Percentiles rank a stretch among this genome's conserved stretches.
phyloP scores from a whole-genome alignment of 2,113 vertebrate genomes.

The Nothobranchius furzeri region DNA sequence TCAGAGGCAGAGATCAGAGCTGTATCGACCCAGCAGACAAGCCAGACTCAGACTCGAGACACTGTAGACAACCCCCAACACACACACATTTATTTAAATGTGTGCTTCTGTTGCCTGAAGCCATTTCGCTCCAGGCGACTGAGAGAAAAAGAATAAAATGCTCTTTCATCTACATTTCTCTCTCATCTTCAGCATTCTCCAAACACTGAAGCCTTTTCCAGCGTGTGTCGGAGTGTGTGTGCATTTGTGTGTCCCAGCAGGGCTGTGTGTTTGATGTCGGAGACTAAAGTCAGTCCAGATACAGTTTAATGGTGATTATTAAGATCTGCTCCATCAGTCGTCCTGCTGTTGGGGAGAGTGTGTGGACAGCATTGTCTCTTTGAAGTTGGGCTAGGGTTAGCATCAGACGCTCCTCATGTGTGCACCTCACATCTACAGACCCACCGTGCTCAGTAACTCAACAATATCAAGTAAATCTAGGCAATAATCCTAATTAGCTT shows the following conservation, averaged over 20 bases:
- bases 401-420: neutral
- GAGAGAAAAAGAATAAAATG: slow-evolving; percentile 54
- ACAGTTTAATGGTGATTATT: slow-evolving; percentile 67
- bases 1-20: slow-evolving; percentile 53
- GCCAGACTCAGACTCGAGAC: neutral
- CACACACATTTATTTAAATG: neutral
- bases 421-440: no score
- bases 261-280: slow-evolving; percentile 62
- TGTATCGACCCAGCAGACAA: slow-evolving; percentile 27
- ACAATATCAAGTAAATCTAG: neutral
- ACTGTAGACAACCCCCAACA: neutral
- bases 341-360: slow-evolving; percentile 4
- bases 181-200: slow-evolving; percentile 59
- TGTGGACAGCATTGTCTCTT: neutral
- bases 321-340: slow-evolving; percentile 58
- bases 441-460: neutral
- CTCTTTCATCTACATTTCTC: slow-evolving; percentile 73
- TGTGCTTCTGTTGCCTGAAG: slow-evolving; percentile 46
- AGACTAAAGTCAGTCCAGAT: slow-evolving; percentile 61
- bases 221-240: slow-evolving; percentile 38
- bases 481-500: no score
- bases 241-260: slow-evolving; percentile 30
- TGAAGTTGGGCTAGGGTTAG: slow-evolving; percentile 1
- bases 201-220: slow-evolving; percentile 46
- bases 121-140: slow-evolving; percentile 60